These are phyloP conservation scores for Ochlodes sylvanus DNA, from an alignment of 2,888 invertebrate genomes.

Conservation along the genomic window DNA sequence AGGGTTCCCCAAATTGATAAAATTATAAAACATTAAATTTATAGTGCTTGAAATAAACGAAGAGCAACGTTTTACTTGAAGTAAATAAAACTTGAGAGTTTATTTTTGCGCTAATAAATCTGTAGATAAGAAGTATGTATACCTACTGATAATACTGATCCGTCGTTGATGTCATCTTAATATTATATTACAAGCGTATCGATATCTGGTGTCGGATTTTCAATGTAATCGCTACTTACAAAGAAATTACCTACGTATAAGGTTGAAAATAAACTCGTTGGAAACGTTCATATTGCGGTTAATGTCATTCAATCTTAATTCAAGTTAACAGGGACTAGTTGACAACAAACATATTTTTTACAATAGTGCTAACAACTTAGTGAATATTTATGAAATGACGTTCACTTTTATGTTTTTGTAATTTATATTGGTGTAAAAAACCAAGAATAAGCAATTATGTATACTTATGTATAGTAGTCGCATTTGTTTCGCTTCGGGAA, in stretches of 20 bases:
- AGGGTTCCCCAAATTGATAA: too few relatives aligned
- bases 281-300: slow-evolving; percentile 40
- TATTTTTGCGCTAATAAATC: slow-evolving; percentile 1
- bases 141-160: slow-evolving; percentile 20
- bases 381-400: too few relatives aligned
- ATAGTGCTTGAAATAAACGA: too few relatives aligned
- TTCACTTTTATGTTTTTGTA: too few relatives aligned
- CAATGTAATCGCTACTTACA: slow-evolving; percentile 26
- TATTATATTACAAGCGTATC: slow-evolving; percentile 29
- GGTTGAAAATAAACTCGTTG: slow-evolving; percentile 13
- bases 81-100: not conserved
- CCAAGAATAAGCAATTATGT: too few relatives aligned
- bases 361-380: not conserved
- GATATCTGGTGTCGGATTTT: slow-evolving; percentile 23
- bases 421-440: too few relatives aligned
- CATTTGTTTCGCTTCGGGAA: too few relatives aligned
- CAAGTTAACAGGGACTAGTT: slow-evolving; percentile 36
- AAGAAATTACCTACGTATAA: slow-evolving; percentile 16
- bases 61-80: not conserved
- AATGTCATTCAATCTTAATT: slow-evolving; percentile 38
- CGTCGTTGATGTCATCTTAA: slow-evolving; percentile 29
- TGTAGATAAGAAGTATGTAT: slow-evolving; percentile 21
- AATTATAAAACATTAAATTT: too few relatives aligned
- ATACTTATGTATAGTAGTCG: too few relatives aligned
- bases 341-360: slow-evolving; percentile 7